Evolutionary conservation across 1,140 invertebrate species (phyloP).

Genomic region (Nasonia vitripennis): DNA sequence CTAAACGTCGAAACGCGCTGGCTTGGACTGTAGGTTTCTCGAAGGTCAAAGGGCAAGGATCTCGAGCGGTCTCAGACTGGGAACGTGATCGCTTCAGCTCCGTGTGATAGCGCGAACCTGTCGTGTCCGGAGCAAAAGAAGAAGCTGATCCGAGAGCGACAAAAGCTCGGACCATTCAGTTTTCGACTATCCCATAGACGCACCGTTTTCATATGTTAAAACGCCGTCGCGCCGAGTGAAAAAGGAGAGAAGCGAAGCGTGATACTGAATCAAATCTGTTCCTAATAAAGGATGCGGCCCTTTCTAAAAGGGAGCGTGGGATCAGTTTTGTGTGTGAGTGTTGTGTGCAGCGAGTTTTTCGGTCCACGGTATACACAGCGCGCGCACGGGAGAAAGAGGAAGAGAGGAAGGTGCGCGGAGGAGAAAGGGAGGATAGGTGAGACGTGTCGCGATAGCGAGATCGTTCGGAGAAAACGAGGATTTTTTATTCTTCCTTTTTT

Average conservation of each 20-base stretch:
- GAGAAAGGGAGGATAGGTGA: slow-evolving; percentile 2
- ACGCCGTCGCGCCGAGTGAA: slow-evolving; percentile 44
- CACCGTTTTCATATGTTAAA: slow-evolving; percentile 63
- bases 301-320: slow-evolving; percentile 61
- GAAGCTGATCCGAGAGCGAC: slow-evolving; percentile 49
- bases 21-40: not conserved
- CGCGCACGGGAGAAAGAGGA: not conserved
- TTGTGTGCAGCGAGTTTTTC: not conserved
- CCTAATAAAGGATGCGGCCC: slow-evolving; percentile 64
- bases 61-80: not conserved
- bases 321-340: slow-evolving; percentile 53
- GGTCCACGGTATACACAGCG: not conserved
- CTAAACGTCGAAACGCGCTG: too few relatives aligned
- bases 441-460: slow-evolving; percentile 17
- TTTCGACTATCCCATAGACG: slow-evolving; percentile 43
- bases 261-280: slow-evolving; percentile 64
- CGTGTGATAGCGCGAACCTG: slow-evolving; percentile 31
- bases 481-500: slow-evolving; percentile 9
- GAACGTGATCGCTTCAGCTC: slow-evolving; percentile 53
- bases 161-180: slow-evolving; percentile 58
- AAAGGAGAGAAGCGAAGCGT: slow-evolving; percentile 54
- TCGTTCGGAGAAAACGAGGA: not conserved
- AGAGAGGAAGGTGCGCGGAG: not conserved
- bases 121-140: not conserved
- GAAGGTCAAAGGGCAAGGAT: slow-evolving; percentile 2